These are phyloP conservation scores for Eucidaris tribuloides DNA, from an alignment of 35 echinoderm and acorn worm species.

Conservation along the genomic window DNA sequence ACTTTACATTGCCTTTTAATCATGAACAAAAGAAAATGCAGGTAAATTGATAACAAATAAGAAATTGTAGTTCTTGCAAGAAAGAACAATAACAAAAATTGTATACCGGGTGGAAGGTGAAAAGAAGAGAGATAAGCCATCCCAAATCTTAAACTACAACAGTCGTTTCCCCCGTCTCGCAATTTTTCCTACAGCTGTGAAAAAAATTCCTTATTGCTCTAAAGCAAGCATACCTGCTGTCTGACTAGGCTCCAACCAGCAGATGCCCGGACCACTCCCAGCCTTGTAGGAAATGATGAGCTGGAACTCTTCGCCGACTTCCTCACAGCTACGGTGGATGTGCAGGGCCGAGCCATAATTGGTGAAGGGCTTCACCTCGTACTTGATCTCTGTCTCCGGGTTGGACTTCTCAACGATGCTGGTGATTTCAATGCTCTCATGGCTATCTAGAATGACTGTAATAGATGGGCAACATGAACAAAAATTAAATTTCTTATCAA, in stretches of 20 bases:
- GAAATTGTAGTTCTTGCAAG: too few relatives aligned
- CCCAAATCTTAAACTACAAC: too few relatives aligned
- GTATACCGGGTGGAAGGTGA: too few relatives aligned
- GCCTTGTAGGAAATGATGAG: slow-evolving; percentile 24
- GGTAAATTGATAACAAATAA: too few relatives aligned
- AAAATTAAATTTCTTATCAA: too few relatives aligned
- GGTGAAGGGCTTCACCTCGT: background rate
- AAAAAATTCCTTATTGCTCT: too few relatives aligned
- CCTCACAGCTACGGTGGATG: slow-evolving; percentile 1
- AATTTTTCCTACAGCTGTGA: too few relatives aligned
- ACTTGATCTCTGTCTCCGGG: background rate
- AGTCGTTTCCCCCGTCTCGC: too few relatives aligned
- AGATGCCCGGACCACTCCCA: slow-evolving; percentile 24
- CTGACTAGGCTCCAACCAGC: slow-evolving; percentile 46
- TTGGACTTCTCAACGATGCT: slow-evolving; percentile 13
- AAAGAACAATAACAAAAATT: too few relatives aligned
- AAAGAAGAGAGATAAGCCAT: too few relatives aligned
- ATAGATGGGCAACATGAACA: background rate
- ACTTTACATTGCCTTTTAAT: too few relatives aligned
- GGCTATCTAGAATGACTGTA: slow-evolving; percentile 44
- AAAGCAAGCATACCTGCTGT: slow-evolving; percentile 67
- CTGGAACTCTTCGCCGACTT: slow-evolving; percentile 47
- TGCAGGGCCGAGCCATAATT: slow-evolving; percentile 47
- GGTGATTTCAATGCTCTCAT: slow-evolving; percentile 30
- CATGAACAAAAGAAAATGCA: too few relatives aligned